These are phyloP conservation scores for Coremacera marginata DNA, from an alignment of 2,888 invertebrate genomes.

Conservation along the genomic window DNA sequence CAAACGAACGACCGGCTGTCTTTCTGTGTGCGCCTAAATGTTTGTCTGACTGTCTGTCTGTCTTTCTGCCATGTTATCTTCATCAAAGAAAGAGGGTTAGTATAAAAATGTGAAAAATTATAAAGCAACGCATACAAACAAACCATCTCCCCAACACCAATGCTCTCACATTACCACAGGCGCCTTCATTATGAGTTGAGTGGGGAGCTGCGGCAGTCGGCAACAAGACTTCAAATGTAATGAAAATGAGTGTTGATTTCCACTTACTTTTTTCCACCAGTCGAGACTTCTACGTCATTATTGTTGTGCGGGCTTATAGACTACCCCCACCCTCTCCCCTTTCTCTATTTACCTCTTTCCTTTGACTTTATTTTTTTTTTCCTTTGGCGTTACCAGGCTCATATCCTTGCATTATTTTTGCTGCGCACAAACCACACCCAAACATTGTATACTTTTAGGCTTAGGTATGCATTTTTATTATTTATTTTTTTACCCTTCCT, in stretches of 20 bases:
- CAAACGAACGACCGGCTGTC: not conserved
- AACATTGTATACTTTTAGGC: slow-evolving; percentile 1
- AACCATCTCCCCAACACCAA: not conserved
- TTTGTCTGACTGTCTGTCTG: not conserved
- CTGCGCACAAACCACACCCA: slow-evolving; percentile 18
- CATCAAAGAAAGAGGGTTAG: slow-evolving; percentile 2
- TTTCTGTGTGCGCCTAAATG: not conserved
- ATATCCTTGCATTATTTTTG: not conserved
- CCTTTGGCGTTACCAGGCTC: not conserved
- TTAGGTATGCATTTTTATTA: not conserved
- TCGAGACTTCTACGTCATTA: not conserved
- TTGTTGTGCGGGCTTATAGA: no score
- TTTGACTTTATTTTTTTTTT: not conserved
- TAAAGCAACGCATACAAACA: not conserved
- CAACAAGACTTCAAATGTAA: not conserved
- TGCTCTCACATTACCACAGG: no score
- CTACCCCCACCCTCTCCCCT: no score
- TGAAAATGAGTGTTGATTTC: slow-evolving; percentile 3
- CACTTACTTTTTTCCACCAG: not conserved
- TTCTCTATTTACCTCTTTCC: not conserved
- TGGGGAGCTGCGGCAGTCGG: not conserved
- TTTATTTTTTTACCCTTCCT: not conserved
- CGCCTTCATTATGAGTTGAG: not conserved
- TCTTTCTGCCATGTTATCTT: not conserved
- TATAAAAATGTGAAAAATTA: slow-evolving; percentile 14